These are phyloP conservation scores for Dasysyrphus tricinctus DNA, from an alignment of 2,888 invertebrate genomes.

Conservation along the genomic window DNA sequence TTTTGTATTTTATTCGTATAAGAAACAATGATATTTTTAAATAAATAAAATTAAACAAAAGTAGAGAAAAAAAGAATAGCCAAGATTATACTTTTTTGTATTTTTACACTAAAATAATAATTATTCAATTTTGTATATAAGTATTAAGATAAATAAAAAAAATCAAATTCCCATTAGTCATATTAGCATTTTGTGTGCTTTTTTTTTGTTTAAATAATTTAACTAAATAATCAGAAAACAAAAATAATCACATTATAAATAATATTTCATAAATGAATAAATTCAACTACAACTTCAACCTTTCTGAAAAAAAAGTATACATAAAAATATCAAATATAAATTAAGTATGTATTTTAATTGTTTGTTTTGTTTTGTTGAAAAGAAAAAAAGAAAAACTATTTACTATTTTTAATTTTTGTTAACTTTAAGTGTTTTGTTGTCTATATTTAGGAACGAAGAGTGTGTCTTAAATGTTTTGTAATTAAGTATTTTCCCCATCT, in stretches of 20 bases:
- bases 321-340: constrained; percentile 33
- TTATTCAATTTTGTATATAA: constrained; percentile 49
- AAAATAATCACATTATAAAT: constrained; percentile 50
- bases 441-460: constrained; percentile 45
- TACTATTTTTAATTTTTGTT: constrained; percentile 36
- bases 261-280: constrained; percentile 58
- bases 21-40: constrained; percentile 46
- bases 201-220: not conserved
- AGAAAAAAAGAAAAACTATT: constrained; percentile 25
- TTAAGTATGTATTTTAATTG: constrained; percentile 22
- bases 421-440: constrained; percentile 70
- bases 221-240: constrained; percentile 41
- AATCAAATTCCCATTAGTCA: constrained; percentile 53
- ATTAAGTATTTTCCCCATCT: constrained; percentile 62
- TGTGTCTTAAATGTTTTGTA: constrained; percentile 61
- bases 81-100: constrained; percentile 75
- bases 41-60: constrained; percentile 43
- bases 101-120: constrained; percentile 57
- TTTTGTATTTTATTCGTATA: constrained; percentile 62
- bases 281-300: constrained; percentile 61
- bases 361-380: constrained; percentile 60
- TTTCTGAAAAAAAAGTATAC: constrained; percentile 19
- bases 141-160: constrained; percentile 41
- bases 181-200: constrained; percentile 33
- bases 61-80: constrained; percentile 64